These are phyloP conservation scores for Toxotes lorentzi DNA, from an alignment of 2,797 vertebrate genomes.

Conservation along the genomic window DNA sequence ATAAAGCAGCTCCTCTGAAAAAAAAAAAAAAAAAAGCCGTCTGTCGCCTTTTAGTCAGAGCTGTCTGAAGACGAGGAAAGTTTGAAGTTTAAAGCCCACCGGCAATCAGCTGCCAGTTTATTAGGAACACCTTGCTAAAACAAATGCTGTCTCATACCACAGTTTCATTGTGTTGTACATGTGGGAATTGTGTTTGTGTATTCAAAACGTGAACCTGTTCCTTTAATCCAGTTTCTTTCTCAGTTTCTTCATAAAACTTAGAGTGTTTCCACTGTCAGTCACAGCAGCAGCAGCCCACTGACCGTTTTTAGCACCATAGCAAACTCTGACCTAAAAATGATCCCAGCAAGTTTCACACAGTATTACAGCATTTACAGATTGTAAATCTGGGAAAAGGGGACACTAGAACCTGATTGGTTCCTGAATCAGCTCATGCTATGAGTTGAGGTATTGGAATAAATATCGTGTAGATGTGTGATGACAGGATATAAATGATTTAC, in stretches of 20 bases:
- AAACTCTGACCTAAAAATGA: neutral
- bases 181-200: no score
- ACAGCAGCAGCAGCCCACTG: no score
- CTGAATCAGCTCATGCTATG: neutral
- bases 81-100: conserved; percentile 13
- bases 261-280: no score
- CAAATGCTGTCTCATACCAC: neutral
- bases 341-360: no score
- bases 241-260: no score
- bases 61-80: conserved; percentile 9
- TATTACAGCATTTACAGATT: no score
- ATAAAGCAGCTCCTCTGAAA: neutral
- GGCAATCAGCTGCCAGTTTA: neutral
- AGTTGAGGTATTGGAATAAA: neutral
- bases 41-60: conserved; percentile 22
- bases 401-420: neutral
- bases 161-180: no score
- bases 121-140: neutral
- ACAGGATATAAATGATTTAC: neutral
- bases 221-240: no score
- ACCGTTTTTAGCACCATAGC: neutral
- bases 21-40: conserved; percentile 2
- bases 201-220: no score
- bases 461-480: neutral
- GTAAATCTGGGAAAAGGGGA: neutral